Evolutionary conservation across 2,797 vertebrate species (phyloP), one percentile per base, ranked within the genome.

Genomic region (Geotrypetes seraphini): DNA sequence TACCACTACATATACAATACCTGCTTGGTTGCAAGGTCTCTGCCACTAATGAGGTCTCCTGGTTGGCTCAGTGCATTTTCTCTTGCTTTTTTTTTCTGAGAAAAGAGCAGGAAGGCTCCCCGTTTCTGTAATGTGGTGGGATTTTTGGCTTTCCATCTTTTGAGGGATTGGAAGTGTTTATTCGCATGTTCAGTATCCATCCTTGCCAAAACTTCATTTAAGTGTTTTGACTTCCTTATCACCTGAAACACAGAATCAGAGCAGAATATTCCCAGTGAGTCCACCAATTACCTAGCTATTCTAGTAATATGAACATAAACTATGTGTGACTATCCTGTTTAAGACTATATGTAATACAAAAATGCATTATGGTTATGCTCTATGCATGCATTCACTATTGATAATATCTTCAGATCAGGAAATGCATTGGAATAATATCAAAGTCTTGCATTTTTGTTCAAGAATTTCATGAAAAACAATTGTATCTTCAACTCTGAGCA

Each of bases 41-140:
- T 84, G 25, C 83, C 75, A 0, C 71, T 55, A 22, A 35, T 26
- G 2, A 53, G 28, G 3, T 10, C 16, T 16, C 33, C 69, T 3
- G 42, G 39, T 6, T 69, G 46, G 9, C 35, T 25, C 16, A 71
- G 53, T 30, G 69, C 57, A 58, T 74, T 88, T 11, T 83, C 47
- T 22, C 80, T 66, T 3, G 75, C 68, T 57, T 84, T 24, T 31
- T 89, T 87, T 69, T 92, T 95, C 53, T 85, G 86, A 4, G 89
- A 90, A 47, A 80, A 98, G 24, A 83, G 56, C 46, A 97, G 51
- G 63, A 98, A 97, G 4, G 83, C 84, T 1, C 92, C 88, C 44
- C 55, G 61, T 11, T 90, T 78, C 19, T 65, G 71, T 25, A 49
- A 58, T 3, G 46, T 19, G 5, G 3, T 3, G 16, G 74, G 59